Evolutionary conservation across 2,797 vertebrate species (phyloP).

Genomic region (Babyrousa celebensis): DNA sequence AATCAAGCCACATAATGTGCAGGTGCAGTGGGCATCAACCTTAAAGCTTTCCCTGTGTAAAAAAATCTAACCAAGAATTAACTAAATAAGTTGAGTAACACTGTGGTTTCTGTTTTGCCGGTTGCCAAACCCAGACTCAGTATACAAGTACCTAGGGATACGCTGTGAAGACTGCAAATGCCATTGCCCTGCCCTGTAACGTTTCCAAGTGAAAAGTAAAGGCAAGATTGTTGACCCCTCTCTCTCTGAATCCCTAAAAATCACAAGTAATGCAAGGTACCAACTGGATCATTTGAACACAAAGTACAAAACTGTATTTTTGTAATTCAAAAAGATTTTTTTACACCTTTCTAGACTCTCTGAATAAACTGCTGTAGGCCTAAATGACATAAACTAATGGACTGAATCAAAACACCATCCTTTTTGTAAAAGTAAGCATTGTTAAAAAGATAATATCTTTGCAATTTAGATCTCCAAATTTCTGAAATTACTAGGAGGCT

Average conservation of each 20-base stretch:
- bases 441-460: slow-evolving; percentile 38
- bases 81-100: slow-evolving; percentile 13
- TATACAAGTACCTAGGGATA: background rate
- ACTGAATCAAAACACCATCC: slow-evolving; percentile 31
- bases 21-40: background rate
- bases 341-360: background rate
- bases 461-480: slow-evolving; percentile 35
- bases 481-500: slow-evolving; percentile 17
- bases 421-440: slow-evolving; percentile 37
- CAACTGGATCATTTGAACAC: background rate
- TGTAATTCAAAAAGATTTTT: background rate
- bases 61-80: slow-evolving; percentile 14
- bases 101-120: slow-evolving; percentile 49
- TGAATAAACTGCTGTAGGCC: slow-evolving; percentile 28
- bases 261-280: background rate
- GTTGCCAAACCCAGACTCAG: background rate
- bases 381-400: slow-evolving; percentile 14
- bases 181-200: background rate
- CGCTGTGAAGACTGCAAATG: background rate
- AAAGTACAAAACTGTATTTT: background rate
- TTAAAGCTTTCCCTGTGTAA: background rate
- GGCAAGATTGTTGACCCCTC: background rate
- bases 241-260: background rate
- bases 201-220: slow-evolving; percentile 28
- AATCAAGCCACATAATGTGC: background rate